Conservation (phyloP, 2,888 invertebrate genomes). For the Diplazon laetatorius region DNA sequence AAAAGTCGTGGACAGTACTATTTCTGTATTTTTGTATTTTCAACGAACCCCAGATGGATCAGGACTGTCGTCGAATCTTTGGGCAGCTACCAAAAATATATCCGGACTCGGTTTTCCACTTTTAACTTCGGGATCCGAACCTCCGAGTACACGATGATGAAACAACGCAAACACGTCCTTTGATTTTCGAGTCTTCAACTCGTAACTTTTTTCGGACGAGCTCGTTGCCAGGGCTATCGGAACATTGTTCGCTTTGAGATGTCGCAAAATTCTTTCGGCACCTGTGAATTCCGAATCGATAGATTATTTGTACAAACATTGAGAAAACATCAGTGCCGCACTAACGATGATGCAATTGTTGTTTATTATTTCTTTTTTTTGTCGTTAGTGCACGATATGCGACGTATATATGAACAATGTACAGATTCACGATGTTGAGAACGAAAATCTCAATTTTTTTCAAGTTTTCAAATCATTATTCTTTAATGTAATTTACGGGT, state of each 20-base stretch:
- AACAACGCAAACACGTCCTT: constrained; percentile 84
- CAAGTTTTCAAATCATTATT: constrained; percentile 31
- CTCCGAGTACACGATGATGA: constrained; percentile 86
- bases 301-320: constrained; percentile 23
- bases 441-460: constrained; percentile 7
- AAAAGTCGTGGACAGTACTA: no score
- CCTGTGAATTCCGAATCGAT: constrained; percentile 79
- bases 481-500: constrained; percentile 16
- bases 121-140: constrained; percentile 87
- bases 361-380: background rate
- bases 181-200: constrained; percentile 84
- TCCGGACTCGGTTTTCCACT: constrained; percentile 89
- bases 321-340: constrained; percentile 45
- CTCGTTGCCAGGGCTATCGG: constrained; percentile 89
- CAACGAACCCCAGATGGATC: constrained; percentile 78
- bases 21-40: constrained; percentile 1
- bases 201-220: constrained; percentile 84
- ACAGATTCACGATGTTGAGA: constrained; percentile 20
- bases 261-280: constrained; percentile 85
- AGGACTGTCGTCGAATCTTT: constrained; percentile 84
- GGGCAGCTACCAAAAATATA: constrained; percentile 86
- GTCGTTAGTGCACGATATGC: constrained; percentile 31
- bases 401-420: constrained; percentile 8
- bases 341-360: constrained; percentile 47
- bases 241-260: constrained; percentile 85